Conservation (phyloP, 2,797 vertebrate genomes). For the Tachyglossus aculeatus region DNA sequence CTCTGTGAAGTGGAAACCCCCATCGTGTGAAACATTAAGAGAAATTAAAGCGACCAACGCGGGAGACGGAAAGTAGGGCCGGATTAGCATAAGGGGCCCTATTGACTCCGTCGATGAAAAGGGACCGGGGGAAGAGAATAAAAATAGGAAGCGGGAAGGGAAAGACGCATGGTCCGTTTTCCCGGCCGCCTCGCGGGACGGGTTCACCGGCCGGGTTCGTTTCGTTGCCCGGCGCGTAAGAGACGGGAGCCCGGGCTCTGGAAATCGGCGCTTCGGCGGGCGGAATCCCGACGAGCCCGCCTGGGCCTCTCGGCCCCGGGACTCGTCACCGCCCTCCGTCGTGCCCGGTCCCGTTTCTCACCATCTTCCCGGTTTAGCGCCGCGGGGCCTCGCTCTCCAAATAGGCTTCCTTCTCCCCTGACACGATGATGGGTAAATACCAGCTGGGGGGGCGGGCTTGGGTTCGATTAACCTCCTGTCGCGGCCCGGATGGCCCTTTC, state of each 20-base stretch:
- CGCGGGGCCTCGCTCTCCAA: slow-evolving; percentile 61
- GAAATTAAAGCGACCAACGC: slow-evolving; percentile 25
- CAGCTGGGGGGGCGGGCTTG: slow-evolving; percentile 54
- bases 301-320: slow-evolving; percentile 63
- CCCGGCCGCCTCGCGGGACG: slow-evolving; percentile 25
- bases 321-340: slow-evolving; percentile 60
- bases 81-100: slow-evolving; percentile 17
- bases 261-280: slow-evolving; percentile 61
- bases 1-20: slow-evolving; percentile 25
- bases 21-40: slow-evolving; percentile 12
- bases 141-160: slow-evolving; percentile 23
- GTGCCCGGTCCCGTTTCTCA: slow-evolving; percentile 59
- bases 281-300: slow-evolving; percentile 63
- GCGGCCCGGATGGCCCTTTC: no score
- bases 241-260: slow-evolving; percentile 60
- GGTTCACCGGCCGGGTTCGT: slow-evolving; percentile 58
- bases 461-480: no score
- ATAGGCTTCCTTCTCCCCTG: slow-evolving; percentile 53
- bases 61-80: background rate
- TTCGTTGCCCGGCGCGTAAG: slow-evolving; percentile 46
- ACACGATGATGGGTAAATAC: slow-evolving; percentile 63
- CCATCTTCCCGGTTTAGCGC: slow-evolving; percentile 60
- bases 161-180: slow-evolving; percentile 31
- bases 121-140: slow-evolving; percentile 28
- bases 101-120: slow-evolving; percentile 23